Conservation (phyloP, 2,113 vertebrate genomes). For the Gorsachius goisagi region DNA sequence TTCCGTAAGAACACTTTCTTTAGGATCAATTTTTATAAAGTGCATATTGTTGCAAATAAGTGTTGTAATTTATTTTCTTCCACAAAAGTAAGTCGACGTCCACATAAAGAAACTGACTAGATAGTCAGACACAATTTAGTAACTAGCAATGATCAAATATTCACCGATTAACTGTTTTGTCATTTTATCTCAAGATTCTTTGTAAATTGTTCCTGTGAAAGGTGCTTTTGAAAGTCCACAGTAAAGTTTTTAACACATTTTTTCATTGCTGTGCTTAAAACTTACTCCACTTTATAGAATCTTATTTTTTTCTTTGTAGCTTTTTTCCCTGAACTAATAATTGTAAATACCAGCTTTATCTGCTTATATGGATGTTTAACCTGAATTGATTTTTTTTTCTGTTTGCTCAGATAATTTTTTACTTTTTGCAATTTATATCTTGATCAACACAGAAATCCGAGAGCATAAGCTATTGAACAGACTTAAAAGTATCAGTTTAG, state of each 20-base stretch:
- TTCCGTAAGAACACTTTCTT: background rate
- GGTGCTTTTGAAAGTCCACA: background rate
- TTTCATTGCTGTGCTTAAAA: background rate
- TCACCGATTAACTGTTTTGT: background rate
- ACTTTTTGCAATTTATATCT: background rate
- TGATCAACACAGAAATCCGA: background rate
- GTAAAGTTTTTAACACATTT: background rate
- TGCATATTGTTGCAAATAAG: background rate
- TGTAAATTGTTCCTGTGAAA: background rate
- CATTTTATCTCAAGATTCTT: background rate
- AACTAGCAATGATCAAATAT: background rate
- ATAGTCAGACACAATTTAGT: background rate
- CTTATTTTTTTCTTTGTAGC: background rate
- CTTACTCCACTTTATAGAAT: background rate
- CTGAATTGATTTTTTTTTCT: background rate
- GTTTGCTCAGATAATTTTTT: background rate
- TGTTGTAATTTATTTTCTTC: fast-evolving
- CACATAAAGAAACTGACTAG: background rate
- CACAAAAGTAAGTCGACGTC: background rate
- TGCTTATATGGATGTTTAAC: background rate
- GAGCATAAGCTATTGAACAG: background rate
- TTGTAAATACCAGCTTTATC: background rate
- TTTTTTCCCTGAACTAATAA: background rate
- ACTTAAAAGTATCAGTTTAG: background rate
- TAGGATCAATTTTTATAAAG: background rate